Conservation (phyloP, 1,140 invertebrate genomes). For the Bombus turneri region DNA sequence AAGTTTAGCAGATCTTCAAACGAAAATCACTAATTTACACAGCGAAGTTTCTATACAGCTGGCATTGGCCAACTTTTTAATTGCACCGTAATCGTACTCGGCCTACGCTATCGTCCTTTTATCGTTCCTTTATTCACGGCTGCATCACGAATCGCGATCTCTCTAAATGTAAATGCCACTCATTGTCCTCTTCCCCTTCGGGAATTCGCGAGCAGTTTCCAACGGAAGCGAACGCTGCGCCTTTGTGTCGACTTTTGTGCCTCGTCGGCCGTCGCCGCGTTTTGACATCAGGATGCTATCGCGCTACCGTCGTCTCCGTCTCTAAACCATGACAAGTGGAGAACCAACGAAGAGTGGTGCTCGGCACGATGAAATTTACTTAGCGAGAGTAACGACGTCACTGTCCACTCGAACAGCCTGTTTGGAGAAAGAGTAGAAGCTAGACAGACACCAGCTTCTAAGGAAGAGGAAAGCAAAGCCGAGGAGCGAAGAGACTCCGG, state of each 20-base stretch:
- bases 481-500: not conserved
- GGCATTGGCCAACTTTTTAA: not conserved
- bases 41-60: not conserved
- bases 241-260: slow-evolving; percentile 47
- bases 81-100: not conserved
- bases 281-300: slow-evolving; percentile 58
- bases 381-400: slow-evolving; percentile 63
- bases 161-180: slow-evolving; percentile 28
- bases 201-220: slow-evolving; percentile 7
- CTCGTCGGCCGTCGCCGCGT: slow-evolving; percentile 28
- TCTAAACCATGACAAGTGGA: slow-evolving; percentile 55
- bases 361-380: slow-evolving; percentile 65
- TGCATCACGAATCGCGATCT: not conserved
- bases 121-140: slow-evolving; percentile 18
- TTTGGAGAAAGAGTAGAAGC: slow-evolving; percentile 3
- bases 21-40: not conserved
- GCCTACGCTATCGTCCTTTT: not conserved
- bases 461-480: slow-evolving; percentile 1
- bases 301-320: slow-evolving; percentile 39
- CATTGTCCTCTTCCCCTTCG: slow-evolving; percentile 23
- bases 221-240: slow-evolving; percentile 39
- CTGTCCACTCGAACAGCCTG: slow-evolving; percentile 60
- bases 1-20: not conserved
- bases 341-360: slow-evolving; percentile 40
- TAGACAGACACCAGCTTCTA: not conserved